Conservation (phyloP, 2,113 vertebrate species). For the Pelodiscus sinensis region DNA sequence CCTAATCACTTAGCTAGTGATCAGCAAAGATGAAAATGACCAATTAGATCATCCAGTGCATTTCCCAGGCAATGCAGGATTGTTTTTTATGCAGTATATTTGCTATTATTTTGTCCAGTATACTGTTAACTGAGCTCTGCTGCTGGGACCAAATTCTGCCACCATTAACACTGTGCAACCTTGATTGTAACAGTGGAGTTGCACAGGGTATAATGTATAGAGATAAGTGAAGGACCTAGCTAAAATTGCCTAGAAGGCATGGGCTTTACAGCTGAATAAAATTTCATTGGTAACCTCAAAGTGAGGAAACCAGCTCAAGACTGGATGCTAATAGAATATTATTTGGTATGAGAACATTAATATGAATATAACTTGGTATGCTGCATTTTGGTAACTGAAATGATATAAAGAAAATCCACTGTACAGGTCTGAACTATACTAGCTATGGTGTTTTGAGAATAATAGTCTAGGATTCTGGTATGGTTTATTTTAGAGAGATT, state of each 20-base stretch:
- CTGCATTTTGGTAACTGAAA: background rate
- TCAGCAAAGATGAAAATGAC: constrained; percentile 11
- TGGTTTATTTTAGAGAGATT: background rate
- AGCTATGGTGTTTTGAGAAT: background rate
- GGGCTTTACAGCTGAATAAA: background rate
- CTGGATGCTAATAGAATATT: background rate
- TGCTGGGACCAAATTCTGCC: constrained; percentile 10
- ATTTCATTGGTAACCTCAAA: background rate
- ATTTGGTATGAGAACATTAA: background rate
- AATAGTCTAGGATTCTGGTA: background rate
- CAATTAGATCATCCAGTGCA: constrained; percentile 43
- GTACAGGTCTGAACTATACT: background rate
- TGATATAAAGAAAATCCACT: background rate
- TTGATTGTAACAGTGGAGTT: constrained; percentile 27
- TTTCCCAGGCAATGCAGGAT: constrained; percentile 27
- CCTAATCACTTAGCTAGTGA: background rate
- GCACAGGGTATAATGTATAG: background rate
- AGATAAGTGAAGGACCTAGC: background rate
- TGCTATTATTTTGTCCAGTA: constrained; percentile 41
- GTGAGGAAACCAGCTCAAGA: background rate
- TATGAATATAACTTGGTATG: background rate
- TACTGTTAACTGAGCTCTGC: constrained; percentile 27
- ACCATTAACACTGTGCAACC: constrained; percentile 27
- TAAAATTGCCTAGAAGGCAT: constrained; percentile 9
- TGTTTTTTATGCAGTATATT: constrained; percentile 42